These are phyloP conservation scores for Drosophila anceps DNA, from an alignment of 2,888 invertebrate species.

Conservation along the genomic window DNA sequence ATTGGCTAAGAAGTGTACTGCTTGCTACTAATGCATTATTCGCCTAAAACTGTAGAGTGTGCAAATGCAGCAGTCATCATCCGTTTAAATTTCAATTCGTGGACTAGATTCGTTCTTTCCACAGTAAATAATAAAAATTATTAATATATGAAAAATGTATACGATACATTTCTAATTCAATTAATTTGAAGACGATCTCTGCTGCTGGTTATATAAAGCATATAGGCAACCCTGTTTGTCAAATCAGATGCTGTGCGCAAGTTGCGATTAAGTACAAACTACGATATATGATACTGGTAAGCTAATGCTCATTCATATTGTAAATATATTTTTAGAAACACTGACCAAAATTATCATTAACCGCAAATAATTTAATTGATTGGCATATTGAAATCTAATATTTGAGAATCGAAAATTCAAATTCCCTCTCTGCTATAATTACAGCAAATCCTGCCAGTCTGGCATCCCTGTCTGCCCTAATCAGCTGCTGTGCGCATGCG, in stretches of 20 bases:
- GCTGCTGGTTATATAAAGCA: not conserved
- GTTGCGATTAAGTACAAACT: constrained; percentile 39
- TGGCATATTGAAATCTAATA: not conserved
- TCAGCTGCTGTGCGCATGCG: constrained; percentile 63
- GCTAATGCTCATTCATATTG: not conserved
- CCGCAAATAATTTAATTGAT: not conserved
- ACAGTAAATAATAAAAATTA: not conserved
- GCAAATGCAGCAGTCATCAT: too few species aligned
- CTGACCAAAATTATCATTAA: not conserved
- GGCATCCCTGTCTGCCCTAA: constrained; percentile 40
- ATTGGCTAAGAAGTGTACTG: not conserved
- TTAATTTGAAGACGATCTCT: not conserved
- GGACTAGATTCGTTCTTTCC: not conserved
- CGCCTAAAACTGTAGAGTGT: not conserved
- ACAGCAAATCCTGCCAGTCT: constrained; percentile 1
- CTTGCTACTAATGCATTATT: not conserved
- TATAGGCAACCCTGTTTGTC: constrained; percentile 27
- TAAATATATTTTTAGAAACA: not conserved
- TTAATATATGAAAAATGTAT: not conserved
- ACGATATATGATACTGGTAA: not conserved
- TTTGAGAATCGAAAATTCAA: not conserved
- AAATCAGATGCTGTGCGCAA: constrained; percentile 57
- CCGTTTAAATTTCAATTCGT: not conserved
- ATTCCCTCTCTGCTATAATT: not conserved
- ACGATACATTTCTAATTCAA: too few species aligned